Base-by-base conservation (phyloP, 1,140 invertebrate genomes). In the Lerema accius region DNA sequence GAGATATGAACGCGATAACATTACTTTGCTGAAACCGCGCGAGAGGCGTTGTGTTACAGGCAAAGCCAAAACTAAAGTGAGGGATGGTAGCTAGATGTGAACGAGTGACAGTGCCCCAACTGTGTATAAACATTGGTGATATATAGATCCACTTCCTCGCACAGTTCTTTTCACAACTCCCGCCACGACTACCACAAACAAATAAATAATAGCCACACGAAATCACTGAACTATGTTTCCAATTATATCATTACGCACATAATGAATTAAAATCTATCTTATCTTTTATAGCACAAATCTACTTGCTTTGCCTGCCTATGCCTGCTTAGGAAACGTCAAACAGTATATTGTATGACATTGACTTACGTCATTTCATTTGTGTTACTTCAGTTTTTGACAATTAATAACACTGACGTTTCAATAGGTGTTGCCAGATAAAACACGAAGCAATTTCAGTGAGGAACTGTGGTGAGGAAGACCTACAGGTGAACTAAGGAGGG, bases 61-160 rank as follows among this genome's bases (percentile, higher is more conserved):
- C 73, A 60, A 75, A 68, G 64, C 78, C 70, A 70, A 78, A 76
- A 85, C 78, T 80, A 78, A 75, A 80, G 69, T 83, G 75, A 65
- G 73, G 60, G 61, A 65, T 66, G 39, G 65, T 64, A 19, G 39
- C 55, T 55, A 55, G 32, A 53, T 58, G 48, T 53, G 39, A 62
- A 45, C 13, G 43, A 65, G 55, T 73, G 66, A 72, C 68, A 80
- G 66, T 58, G 61, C 60, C 69, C 66, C 49, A 53, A 68, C 53
- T 50, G 48, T 53, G 59, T 63, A 73, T 74, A 74, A 73, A 77
- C 71, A 77, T 68, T 65, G 55, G 37, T 51, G 49, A 56, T 63
- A 40, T 55, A 46, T 63, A 53, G 50, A 9, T 35, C 49, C 26
- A 46, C 43, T 63, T 45, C 17, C 49, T 56, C 43, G 26, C 51